phyloP scores from a whole-genome alignment of 2,113 vertebrate species.

The Cardinalis cardinalis region DNA sequence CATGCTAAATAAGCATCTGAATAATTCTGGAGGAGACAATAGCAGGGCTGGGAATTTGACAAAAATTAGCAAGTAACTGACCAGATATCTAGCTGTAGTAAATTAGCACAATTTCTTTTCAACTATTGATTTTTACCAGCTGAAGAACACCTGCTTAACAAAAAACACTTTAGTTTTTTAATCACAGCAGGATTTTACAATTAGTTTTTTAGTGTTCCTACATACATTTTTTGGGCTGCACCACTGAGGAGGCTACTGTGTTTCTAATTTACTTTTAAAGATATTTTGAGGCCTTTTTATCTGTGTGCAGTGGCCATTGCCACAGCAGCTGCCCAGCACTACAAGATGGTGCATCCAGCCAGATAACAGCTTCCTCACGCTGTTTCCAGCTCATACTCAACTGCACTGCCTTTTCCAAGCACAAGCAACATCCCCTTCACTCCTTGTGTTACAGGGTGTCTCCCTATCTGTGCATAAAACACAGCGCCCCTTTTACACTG shows the following conservation, averaged over 20 bases:
- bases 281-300: not conserved
- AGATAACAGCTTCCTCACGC: not conserved
- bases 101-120: not conserved
- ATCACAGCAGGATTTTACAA: not conserved
- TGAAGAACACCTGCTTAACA: not conserved
- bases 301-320: rapidly evolving
- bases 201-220: not conserved
- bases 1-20: not conserved
- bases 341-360: not conserved
- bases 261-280: not conserved
- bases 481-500: not conserved
- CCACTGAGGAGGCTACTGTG: not conserved
- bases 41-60: not conserved
- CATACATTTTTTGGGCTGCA: not conserved
- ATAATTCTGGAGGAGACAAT: not conserved
- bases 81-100: not conserved
- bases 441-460: not conserved
- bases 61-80: not conserved
- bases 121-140: not conserved
- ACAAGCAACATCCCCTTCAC: not conserved
- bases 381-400: not conserved
- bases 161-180: not conserved
- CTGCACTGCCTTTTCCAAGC: not conserved
- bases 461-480: not conserved
- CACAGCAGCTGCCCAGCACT: not conserved